These are phyloP conservation scores for Lagopus muta DNA, from an alignment of 2,113 vertebrate genomes.

Conservation along the genomic window DNA sequence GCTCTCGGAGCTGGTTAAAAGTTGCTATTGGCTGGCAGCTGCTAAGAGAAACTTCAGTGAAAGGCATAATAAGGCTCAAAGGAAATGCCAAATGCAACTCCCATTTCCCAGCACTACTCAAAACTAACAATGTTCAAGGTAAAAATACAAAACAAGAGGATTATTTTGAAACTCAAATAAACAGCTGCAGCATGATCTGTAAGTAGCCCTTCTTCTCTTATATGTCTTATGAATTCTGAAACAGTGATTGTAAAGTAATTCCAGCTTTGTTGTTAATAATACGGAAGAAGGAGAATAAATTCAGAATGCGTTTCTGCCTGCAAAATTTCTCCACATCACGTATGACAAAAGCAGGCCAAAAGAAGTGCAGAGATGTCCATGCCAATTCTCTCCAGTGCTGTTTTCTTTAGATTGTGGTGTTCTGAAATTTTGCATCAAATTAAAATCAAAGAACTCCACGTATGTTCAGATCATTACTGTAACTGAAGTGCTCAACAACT, in stretches of 20 bases:
- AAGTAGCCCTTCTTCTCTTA: not conserved
- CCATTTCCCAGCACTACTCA: not conserved
- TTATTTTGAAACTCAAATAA: not conserved
- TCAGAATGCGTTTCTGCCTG: not conserved
- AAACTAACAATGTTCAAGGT: not conserved
- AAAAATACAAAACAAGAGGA: not conserved
- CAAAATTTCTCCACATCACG: rapidly evolving
- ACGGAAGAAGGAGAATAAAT: not conserved
- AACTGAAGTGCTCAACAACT: not conserved
- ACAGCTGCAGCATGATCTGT: not conserved
- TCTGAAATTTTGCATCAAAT: not conserved
- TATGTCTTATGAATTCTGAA: not conserved
- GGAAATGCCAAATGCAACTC: not conserved
- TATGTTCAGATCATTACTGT: not conserved
- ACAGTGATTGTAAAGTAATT: not conserved
- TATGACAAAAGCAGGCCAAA: not conserved
- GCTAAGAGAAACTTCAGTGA: not conserved
- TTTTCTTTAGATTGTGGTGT: not conserved
- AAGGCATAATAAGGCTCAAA: not conserved
- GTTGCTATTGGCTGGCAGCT: not conserved
- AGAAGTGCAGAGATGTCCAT: not conserved
- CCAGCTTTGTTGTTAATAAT: not conserved
- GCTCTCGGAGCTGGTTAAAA: not conserved
- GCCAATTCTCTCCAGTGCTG: not conserved
- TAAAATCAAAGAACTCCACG: not conserved